phyloP scores from a whole-genome alignment of 2,113 vertebrate species.

The Nyctereutes procyonoides region DNA sequence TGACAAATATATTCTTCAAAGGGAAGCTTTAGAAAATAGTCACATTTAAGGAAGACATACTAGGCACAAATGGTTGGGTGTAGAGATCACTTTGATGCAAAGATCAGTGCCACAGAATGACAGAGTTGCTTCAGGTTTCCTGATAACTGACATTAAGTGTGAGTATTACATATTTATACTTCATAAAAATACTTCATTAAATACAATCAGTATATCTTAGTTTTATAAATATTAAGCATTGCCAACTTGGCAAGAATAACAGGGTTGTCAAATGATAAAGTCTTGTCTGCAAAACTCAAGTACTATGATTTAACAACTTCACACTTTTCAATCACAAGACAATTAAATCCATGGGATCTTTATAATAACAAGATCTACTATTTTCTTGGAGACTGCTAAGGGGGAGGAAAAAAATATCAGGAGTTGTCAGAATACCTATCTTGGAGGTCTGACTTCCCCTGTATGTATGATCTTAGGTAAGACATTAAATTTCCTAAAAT shows the following conservation, averaged over 20 bases:
- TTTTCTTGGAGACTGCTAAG: neutral
- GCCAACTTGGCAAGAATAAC: neutral
- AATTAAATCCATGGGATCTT: neutral
- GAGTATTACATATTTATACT: neutral
- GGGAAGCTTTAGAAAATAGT: neutral
- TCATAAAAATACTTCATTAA: neutral
- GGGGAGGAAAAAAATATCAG: neutral
- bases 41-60: neutral
- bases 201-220: neutral
- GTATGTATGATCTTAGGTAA: neutral
- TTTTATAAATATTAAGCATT: neutral
- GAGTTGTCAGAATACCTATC: neutral
- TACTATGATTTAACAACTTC: neutral
- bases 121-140: neutral
- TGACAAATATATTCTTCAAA: neutral
- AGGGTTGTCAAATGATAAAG: neutral
- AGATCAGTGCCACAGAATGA: neutral
- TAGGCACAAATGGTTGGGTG: neutral
- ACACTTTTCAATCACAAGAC: slow-evolving; percentile 21
- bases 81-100: neutral
- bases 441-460: neutral
- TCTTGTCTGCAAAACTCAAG: neutral
- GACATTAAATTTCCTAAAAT: neutral
- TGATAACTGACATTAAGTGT: neutral
- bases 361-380: neutral